A percentile compares a stretch with the other conserved stretches of the same genome.
phyloP scores from a whole-genome alignment of 2,797 vertebrate species.

The Hyperoplus lanceolatus region DNA sequence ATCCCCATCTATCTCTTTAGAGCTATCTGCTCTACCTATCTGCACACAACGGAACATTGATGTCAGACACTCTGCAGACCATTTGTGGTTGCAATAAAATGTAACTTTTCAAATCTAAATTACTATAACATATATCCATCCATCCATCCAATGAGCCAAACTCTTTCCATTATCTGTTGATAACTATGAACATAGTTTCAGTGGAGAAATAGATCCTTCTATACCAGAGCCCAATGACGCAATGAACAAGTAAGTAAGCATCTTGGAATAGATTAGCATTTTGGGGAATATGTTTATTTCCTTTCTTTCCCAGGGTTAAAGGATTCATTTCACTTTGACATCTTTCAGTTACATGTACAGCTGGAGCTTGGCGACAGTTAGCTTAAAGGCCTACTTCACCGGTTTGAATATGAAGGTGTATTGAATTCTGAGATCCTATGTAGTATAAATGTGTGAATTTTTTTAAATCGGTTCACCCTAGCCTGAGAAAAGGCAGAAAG shows the following conservation, averaged over 20 bases:
- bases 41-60: neutral
- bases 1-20: neutral
- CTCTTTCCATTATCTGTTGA: neutral
- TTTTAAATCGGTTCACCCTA: too few species aligned
- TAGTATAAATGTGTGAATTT: too few species aligned
- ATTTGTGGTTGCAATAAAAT: neutral
- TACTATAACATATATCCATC: neutral
- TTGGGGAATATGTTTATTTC: neutral
- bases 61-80: neutral
- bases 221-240: neutral
- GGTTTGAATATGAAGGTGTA: too few species aligned
- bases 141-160: neutral
- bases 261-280: conserved; percentile 2
- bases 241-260: neutral
- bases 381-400: too few species aligned
- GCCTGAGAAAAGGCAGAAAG: too few species aligned
- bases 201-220: neutral
- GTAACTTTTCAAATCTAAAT: neutral
- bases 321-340: neutral
- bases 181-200: neutral
- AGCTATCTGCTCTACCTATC: too few species aligned
- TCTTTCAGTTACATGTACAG: neutral
- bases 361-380: neutral
- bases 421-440: too few species aligned
- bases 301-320: neutral